Evolutionary conservation across 2,113 vertebrate genomes (phyloP).

Genomic region (Garra rufa): DNA sequence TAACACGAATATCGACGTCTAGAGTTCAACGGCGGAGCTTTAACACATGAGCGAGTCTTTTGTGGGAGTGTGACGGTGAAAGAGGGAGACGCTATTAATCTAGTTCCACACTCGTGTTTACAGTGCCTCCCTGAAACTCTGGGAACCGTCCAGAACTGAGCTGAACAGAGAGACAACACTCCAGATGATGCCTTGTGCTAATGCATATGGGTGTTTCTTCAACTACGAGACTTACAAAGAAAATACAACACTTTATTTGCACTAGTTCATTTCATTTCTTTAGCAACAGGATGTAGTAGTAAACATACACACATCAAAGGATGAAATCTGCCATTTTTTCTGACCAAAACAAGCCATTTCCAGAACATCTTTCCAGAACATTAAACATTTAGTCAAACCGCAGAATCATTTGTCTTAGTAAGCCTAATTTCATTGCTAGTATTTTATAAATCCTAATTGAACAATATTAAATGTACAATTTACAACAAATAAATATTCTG

Average conservation of each 20-base stretch:
- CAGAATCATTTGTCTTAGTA: not conserved
- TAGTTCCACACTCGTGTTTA: slow-evolving; percentile 2
- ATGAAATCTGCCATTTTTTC: not conserved
- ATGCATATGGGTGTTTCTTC: not conserved
- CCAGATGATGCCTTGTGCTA: not conserved
- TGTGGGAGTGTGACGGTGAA: slow-evolving; percentile 16
- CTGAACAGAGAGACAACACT: not conserved
- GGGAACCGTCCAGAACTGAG: not conserved
- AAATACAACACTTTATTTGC: not conserved
- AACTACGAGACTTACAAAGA: not conserved
- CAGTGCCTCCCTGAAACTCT: not conserved
- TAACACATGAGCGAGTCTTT: slow-evolving; percentile 30
- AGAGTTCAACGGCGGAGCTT: slow-evolving; percentile 39
- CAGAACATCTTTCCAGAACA: not conserved
- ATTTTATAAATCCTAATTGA: not conserved
- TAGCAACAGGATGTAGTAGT: not conserved
- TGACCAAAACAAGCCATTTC: not conserved
- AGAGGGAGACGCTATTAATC: not conserved
- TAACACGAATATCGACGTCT: slow-evolving; percentile 53
- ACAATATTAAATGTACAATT: not conserved
- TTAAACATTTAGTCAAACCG: not conserved
- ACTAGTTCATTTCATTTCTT: not conserved
- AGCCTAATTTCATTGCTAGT: not conserved
- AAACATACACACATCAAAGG: not conserved
- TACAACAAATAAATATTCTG: not conserved